Percentiles rank a stretch among this genome's conserved stretches.
Evolutionary conservation across 2,113 vertebrate genomes (phyloP).

Genomic region (Psephotus haematonotus): DNA sequence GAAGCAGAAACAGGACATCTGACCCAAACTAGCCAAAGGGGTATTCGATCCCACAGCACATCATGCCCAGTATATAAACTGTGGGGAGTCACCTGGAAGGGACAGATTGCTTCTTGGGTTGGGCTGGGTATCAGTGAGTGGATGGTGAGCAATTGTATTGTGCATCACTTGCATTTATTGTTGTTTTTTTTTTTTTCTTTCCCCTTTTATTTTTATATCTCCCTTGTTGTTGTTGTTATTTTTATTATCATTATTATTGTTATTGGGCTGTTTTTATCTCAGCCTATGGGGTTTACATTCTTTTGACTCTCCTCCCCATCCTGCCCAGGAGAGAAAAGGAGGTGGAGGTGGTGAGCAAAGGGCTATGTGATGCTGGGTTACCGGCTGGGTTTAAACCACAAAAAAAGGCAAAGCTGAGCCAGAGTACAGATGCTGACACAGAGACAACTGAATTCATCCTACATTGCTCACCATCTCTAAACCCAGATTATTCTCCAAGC

Average conservation of each 20-base stretch:
- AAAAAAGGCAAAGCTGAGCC: not conserved
- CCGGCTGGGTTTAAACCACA: not conserved
- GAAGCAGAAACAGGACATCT: not conserved
- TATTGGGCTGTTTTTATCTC: not conserved
- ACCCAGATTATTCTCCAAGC: not conserved
- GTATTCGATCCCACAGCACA: not conserved
- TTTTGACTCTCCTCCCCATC: not conserved
- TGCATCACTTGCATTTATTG: not conserved
- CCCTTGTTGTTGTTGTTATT: too few relatives aligned
- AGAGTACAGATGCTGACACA: not conserved
- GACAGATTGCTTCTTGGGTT: not conserved
- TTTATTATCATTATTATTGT: not conserved
- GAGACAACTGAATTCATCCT: not conserved
- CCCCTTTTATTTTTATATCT: not conserved
- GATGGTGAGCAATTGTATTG: not conserved
- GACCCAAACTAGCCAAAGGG: not conserved
- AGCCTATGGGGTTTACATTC: not conserved
- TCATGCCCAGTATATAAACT: not conserved
- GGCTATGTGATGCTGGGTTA: not conserved
- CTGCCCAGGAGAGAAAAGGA: not conserved
- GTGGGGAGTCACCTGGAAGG: too few relatives aligned
- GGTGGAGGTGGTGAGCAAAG: not conserved
- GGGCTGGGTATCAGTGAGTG: not conserved
- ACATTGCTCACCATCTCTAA: not conserved
- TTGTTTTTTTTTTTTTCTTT: too few relatives aligned